phyloP scores from a whole-genome alignment of 2,888 invertebrate species.

The Nomada ruficornis region DNA sequence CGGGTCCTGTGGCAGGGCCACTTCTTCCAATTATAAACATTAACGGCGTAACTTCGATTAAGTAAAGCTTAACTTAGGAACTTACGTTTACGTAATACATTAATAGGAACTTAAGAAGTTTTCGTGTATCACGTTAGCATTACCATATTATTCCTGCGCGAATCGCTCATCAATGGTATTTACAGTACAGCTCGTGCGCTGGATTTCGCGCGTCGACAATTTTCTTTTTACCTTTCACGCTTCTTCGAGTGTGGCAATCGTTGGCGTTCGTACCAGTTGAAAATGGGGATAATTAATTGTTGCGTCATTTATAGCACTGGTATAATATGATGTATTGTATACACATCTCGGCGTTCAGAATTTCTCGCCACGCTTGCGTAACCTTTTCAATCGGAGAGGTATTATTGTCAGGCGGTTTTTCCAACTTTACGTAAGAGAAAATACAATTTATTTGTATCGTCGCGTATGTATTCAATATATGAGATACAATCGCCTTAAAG shows the following conservation, averaged over 20 bases:
- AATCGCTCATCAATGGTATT: conserved; percentile 29
- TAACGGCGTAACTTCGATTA: conserved; percentile 35
- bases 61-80: conserved; percentile 77
- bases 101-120: conserved; percentile 76
- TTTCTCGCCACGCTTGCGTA: conserved; percentile 56
- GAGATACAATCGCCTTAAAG: not conserved
- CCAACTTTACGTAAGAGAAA: conserved; percentile 52
- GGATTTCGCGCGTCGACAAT: conserved; percentile 2
- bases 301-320: conserved; percentile 23
- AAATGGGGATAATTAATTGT: conserved; percentile 29
- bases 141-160: conserved; percentile 3
- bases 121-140: conserved; percentile 34
- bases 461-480: not conserved
- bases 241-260: not conserved
- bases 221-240: not conserved
- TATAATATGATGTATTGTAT: conserved; percentile 14
- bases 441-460: conserved; percentile 30
- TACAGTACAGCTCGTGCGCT: conserved; percentile 8
- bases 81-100: conserved; percentile 69
- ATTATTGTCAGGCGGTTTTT: conserved; percentile 64
- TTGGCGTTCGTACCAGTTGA: conserved; percentile 8
- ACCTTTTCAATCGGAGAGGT: conserved; percentile 45
- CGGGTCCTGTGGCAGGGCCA: conserved; percentile 42
- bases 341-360: conserved; percentile 43
- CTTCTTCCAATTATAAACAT: conserved; percentile 32